phyloP scores from a whole-genome alignment of 2,113 vertebrate genomes.

The Brachyistius frenatus region DNA sequence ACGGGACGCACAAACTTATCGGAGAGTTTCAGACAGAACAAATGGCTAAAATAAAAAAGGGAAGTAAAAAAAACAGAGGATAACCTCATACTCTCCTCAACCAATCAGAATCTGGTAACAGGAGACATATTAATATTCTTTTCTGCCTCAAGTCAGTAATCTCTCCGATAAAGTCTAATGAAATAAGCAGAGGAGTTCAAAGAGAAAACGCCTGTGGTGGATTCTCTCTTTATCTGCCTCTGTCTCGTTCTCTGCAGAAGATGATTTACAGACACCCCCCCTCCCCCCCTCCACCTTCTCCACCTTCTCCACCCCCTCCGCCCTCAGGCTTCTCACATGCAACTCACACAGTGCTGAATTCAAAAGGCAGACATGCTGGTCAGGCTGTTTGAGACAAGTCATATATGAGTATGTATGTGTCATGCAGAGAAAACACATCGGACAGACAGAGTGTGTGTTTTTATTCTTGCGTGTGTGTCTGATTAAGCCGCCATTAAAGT shows the following conservation, averaged over 20 bases:
- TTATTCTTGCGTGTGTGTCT: neutral
- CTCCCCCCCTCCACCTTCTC: neutral
- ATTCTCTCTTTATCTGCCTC: slow-evolving; percentile 56
- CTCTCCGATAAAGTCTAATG: slow-evolving; percentile 34
- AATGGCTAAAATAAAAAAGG: neutral
- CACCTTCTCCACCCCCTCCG: neutral
- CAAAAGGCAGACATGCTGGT: neutral
- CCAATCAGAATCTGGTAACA: slow-evolving; percentile 12
- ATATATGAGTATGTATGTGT: neutral
- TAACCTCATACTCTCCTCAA: neutral
- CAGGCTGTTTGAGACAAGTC: neutral
- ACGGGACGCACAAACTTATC: neutral
- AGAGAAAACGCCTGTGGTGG: slow-evolving; percentile 67
- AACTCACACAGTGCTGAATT: slow-evolving; percentile 46
- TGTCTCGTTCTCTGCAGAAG: slow-evolving; percentile 44
- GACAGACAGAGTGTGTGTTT: neutral
- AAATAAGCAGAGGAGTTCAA: slow-evolving; percentile 67
- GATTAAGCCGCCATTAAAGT: slow-evolving; percentile 36
- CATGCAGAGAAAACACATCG: slow-evolving; percentile 2
- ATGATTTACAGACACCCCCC: slow-evolving; percentile 64
- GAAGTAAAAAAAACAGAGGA: neutral
- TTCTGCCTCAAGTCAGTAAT: slow-evolving; percentile 15
- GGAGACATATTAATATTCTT: slow-evolving; percentile 35
- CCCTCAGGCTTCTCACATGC: slow-evolving; percentile 58
- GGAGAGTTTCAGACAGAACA: neutral